Conservation (phyloP, 2,797 vertebrate species). For the Florisuga fusca region DNA sequence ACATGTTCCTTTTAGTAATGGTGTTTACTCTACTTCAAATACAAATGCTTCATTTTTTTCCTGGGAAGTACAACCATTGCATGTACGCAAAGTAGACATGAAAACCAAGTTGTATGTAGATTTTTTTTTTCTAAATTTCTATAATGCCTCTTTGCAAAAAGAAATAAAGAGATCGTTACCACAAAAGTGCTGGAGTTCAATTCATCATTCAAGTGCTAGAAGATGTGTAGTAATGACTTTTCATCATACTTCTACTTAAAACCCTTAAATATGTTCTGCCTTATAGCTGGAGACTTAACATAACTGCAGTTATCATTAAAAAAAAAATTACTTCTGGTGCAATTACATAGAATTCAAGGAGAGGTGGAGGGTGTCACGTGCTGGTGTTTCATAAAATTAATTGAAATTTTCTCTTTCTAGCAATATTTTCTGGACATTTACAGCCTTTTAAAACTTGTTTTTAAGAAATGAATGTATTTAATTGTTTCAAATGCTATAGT, state of each 20-base stretch:
- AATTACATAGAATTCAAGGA: background rate
- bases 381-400: background rate
- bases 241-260: background rate
- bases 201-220: background rate
- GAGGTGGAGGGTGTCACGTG: background rate
- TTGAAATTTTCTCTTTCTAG: background rate
- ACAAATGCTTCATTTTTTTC: background rate
- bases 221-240: background rate
- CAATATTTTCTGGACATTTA: background rate
- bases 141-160: rapidly evolving
- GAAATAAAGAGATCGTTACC: background rate
- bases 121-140: rapidly evolving
- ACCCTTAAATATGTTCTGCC: background rate
- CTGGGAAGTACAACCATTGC: background rate
- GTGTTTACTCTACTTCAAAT: background rate
- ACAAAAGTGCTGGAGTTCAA: background rate
- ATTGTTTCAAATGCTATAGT: background rate
- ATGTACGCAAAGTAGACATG: rapidly evolving
- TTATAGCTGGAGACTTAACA: background rate
- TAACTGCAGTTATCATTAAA: background rate
- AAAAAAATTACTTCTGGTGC: background rate
- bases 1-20: background rate
- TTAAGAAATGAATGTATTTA: background rate
- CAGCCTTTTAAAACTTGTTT: background rate
- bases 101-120: background rate